Evolutionary conservation across 2,888 invertebrate species (phyloP), one percentile per base, ranked within the genome.

Genomic region (Sturmia bella): DNA sequence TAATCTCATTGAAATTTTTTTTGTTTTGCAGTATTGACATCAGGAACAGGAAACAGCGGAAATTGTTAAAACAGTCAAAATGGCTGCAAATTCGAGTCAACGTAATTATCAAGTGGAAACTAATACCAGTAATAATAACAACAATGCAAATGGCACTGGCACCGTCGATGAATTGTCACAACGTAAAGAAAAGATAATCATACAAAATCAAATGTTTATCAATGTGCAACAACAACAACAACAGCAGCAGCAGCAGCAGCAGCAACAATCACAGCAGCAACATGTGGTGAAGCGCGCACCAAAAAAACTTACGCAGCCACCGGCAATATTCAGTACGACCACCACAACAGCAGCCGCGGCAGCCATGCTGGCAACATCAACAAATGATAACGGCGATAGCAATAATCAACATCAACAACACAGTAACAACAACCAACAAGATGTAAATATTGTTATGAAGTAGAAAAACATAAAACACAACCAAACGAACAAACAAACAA

Each of bases 31-130:
- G 90, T 90, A 90, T 90, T 90, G 90, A 90, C 90, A 90, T 89
- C 89, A 90, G 90, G 90, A 90, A 90, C 89, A 89, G 87, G 85
- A 87, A 88, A 86, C 87, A 87, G 87, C 86, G 86, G 87, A 88
- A 74, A 81, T 86, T 86, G 84, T 86, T 87, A 84, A 92, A 92
- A 90, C 92, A 92, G 70, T 64, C 74, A 82, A 82, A 78, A 83
- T 92, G 92, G 80, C 90, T 92, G 4, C 89, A 91, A 69, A 91
- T 80, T 41, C 84, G 91, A 85, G 92, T 90, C 92, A 91, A 69
- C 84, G 72, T 54, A 83, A 92, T 92, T 88, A 87, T 85, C 88
- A 87, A 83, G 86, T 86, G 75, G 89, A 88, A 80, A 85, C 86
- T 48, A 89, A 87, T 83, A 88, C 74, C 48, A 79, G 73, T 89